Evolutionary conservation across 2,113 vertebrate species (phyloP).

Genomic region (Pangasianodon gigas): DNA sequence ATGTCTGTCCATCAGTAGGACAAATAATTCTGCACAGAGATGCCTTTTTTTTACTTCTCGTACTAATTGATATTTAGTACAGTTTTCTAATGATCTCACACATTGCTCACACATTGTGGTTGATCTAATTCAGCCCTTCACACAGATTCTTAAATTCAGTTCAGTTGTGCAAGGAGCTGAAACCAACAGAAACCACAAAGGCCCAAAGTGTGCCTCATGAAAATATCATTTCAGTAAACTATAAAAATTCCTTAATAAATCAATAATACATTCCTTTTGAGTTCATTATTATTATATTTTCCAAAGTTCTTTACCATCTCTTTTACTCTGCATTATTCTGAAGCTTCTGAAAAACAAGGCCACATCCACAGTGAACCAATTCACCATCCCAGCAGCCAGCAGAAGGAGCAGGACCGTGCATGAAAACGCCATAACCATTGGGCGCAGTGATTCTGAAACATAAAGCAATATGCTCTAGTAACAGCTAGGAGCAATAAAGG

Average conservation of each 20-base stretch:
- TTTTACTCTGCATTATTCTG: neutral
- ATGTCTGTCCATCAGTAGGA: no score
- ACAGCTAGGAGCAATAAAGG: neutral
- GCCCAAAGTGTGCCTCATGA: neutral
- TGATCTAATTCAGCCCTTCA: neutral
- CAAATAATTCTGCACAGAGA: neutral
- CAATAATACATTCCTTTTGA: neutral
- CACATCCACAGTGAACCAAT: conserved; percentile 64
- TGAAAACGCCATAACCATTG: conserved; percentile 15
- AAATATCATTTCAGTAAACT: neutral
- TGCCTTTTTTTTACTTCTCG: neutral
- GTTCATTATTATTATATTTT: neutral
- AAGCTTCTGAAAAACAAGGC: conserved; percentile 61
- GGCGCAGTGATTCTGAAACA: conserved; percentile 54
- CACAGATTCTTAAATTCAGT: neutral
- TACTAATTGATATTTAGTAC: neutral
- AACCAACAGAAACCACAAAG: neutral
- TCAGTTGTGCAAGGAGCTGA: neutral
- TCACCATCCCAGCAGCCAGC: conserved; percentile 48
- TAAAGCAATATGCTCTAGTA: neutral
- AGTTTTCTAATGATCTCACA: neutral
- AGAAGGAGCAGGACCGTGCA: conserved; percentile 48
- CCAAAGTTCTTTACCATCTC: conserved; percentile 58
- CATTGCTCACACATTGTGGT: neutral
- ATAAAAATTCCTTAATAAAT: neutral